These are phyloP conservation scores for Luidia sarsii DNA, from an alignment of 53 echinoderm and acorn worm genomes.

Conservation along the genomic window DNA sequence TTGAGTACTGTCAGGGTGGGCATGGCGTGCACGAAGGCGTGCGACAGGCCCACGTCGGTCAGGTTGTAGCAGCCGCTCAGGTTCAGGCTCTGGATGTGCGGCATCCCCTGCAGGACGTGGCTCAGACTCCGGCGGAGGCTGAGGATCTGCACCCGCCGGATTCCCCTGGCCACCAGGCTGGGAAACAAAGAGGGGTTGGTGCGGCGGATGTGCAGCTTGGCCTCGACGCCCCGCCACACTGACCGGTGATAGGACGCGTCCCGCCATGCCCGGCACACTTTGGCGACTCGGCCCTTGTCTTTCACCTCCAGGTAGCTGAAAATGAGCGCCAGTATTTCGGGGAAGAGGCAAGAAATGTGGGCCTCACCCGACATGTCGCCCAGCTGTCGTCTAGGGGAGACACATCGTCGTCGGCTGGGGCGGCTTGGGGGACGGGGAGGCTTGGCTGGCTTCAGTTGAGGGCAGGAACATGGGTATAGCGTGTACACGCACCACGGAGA, in stretches of 20 bases:
- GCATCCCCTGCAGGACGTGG: slow-evolving; percentile 96
- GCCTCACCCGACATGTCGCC: slow-evolving; percentile 75
- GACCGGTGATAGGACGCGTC: slow-evolving; percentile 97
- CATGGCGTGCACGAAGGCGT: slow-evolving; percentile 91
- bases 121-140: slow-evolving; percentile 96
- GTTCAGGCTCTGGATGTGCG: slow-evolving; percentile 91
- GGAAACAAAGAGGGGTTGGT: slow-evolving; percentile 98
- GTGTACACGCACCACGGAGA: slow-evolving; percentile 55
- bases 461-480: slow-evolving; percentile 46
- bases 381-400: slow-evolving; percentile 33
- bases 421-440: slow-evolving; percentile 5
- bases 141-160: slow-evolving; percentile 92
- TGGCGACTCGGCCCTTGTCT: slow-evolving; percentile 96
- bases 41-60: slow-evolving; percentile 91
- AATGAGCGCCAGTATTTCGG: slow-evolving; percentile 97
- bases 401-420: slow-evolving; percentile 35
- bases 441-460: slow-evolving; percentile 15
- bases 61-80: slow-evolving; percentile 99
- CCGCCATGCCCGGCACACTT: slow-evolving; percentile 96
- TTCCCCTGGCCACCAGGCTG: slow-evolving; percentile 93
- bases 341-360: slow-evolving; percentile 98
- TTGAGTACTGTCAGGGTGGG: slow-evolving; percentile 95
- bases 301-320: slow-evolving; percentile 98
- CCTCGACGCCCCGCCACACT: slow-evolving; percentile 99
- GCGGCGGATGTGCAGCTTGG: slow-evolving; percentile 92